These are phyloP conservation scores for Drosophila equinoxialis DNA, from an alignment of 1,140 invertebrate species.

Conservation along the genomic window DNA sequence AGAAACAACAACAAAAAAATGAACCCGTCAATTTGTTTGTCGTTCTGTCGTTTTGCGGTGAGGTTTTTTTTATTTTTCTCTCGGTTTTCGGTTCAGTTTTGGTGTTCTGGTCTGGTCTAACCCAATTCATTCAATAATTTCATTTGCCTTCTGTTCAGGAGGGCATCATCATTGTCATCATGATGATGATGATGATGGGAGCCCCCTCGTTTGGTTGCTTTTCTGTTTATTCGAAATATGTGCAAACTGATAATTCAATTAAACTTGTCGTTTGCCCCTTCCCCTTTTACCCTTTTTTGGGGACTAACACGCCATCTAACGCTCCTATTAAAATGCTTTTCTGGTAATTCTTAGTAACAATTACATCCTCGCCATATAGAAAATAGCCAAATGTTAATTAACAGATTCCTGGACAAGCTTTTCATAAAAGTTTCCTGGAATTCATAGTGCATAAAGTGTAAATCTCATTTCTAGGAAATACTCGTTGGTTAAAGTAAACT, in stretches of 20 bases:
- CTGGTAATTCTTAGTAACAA: constrained; percentile 27
- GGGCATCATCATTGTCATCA: constrained; percentile 15
- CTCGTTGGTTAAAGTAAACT: too few relatives aligned
- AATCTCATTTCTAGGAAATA: too few relatives aligned
- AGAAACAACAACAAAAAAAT: constrained; percentile 37
- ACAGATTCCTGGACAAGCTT: neutral
- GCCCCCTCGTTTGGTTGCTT: constrained; percentile 8
- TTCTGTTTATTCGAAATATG: constrained; percentile 33
- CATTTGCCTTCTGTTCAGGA: constrained; percentile 47
- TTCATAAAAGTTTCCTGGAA: neutral
- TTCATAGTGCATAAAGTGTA: neutral
- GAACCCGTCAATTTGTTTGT: constrained; percentile 67
- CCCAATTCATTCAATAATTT: constrained; percentile 79
- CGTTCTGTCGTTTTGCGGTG: constrained; percentile 62
- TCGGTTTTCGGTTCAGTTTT: constrained; percentile 7
- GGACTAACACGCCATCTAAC: neutral
- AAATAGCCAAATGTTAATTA: neutral
- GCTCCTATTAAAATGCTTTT: neutral
- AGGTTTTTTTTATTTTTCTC: constrained; percentile 16
- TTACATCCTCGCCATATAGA: too few relatives aligned
- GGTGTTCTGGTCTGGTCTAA: constrained; percentile 25
- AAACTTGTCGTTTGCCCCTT: constrained; percentile 37
- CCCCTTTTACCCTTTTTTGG: neutral
- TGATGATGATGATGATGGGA: neutral
- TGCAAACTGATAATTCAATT: constrained; percentile 75